Base-by-base conservation (phyloP, 2,797 vertebrate species). In the Halcyon smyrnensis region DNA sequence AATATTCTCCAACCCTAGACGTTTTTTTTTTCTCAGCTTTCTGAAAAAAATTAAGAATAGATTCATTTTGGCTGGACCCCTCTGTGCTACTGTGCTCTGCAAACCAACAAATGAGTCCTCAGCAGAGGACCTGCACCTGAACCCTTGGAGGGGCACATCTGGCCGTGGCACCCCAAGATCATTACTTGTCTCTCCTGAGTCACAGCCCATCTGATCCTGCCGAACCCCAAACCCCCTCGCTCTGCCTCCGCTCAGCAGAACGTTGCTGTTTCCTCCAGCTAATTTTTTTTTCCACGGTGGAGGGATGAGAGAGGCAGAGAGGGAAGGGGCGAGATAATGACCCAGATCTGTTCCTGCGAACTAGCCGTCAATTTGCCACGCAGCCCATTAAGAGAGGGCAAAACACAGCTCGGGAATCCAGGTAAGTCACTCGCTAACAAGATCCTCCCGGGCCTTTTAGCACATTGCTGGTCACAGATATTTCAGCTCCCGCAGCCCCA, bases 371-470 rank as follows among this genome's bases (percentile, higher is more conserved):
- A 20, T 78, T 89, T 77, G 45, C 90, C 67, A 23, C 3, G 1
- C 67, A 87, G 64, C 81, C 95, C 86, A 48, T 94, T 73, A 65
- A 73, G 92, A 59, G 83, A 92, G 84, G 84, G 90, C 90, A 68
- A 68, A 67, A n/a, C 1, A 5, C 59, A 54, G 50, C 82, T 94
- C 17, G 1, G 77, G 82, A 64, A 80, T 30, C 64, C 89, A 88
- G 92, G 90, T 65, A 68, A 93, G 85, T 67, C 74, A 65, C 75
- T 87, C 15, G 2, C 89, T 94, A 87, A 94, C 92, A 12, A 91
- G 94, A 89, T 88, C 89, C 95, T 96, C 71, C 90, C 7, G 46
- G 95, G 89, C 95, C 93, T 91, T 87, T 91, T 6, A 76, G 90
- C 93, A 80, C 87, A 18, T 85, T 77, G 79, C 82, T 62, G 84